A percentile compares a stretch with the other conserved stretches of the same genome.
These are phyloP conservation scores for Phylloscopus collybita DNA, from an alignment of 2,797 vertebrate species.

Conservation along the genomic window DNA sequence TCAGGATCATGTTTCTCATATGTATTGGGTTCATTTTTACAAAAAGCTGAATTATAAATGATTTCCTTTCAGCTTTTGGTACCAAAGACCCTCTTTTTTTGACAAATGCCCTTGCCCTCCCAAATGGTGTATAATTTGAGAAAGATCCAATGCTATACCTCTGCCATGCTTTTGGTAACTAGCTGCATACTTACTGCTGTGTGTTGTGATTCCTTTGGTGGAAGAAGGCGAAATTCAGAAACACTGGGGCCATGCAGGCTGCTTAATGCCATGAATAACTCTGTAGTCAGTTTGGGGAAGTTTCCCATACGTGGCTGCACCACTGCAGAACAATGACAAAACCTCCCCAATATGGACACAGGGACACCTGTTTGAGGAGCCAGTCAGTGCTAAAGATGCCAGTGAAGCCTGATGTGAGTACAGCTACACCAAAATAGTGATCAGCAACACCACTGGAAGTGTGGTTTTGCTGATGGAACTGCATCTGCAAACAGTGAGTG, in stretches of 20 bases:
- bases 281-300: neutral
- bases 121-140: neutral
- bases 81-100: neutral
- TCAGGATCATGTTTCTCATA: neutral
- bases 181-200: neutral
- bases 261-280: neutral
- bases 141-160: fast-evolving
- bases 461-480: neutral
- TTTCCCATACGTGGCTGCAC: neutral
- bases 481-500: neutral
- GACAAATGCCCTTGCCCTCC: neutral
- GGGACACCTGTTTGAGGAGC: neutral
- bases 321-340: neutral
- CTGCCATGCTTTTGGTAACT: neutral
- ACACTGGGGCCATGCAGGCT: neutral
- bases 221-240: neutral
- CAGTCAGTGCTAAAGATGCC: neutral
- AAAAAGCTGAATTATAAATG: neutral
- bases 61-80: neutral
- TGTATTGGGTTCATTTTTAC: neutral
- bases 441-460: neutral
- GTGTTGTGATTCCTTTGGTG: neutral
- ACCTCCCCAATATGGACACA: fast-evolving
- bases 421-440: neutral
- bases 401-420: neutral